These are phyloP conservation scores for Drosophila rellima DNA, from an alignment of 2,888 invertebrate species.

Conservation along the genomic window DNA sequence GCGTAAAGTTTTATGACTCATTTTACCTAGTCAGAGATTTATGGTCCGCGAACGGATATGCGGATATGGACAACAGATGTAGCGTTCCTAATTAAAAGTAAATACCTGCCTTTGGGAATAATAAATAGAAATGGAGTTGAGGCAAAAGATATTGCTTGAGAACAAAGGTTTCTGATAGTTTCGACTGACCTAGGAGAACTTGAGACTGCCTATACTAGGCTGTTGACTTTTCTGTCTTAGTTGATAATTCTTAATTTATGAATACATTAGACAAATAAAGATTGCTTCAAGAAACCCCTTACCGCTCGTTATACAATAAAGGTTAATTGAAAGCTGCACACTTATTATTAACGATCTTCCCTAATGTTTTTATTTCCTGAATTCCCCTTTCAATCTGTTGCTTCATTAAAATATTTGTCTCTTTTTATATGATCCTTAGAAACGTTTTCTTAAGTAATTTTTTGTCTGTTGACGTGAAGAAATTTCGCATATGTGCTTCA, in stretches of 20 bases:
- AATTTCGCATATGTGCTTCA: constrained; percentile 41
- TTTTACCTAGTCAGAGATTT: constrained; percentile 29
- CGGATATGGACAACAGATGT: constrained; percentile 24
- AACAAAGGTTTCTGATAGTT: not conserved
- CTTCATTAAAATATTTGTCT: constrained; percentile 1
- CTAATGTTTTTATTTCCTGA: constrained; percentile 2
- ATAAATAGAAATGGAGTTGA: not conserved
- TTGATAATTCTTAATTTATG: not conserved
- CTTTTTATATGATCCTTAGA: constrained; percentile 6
- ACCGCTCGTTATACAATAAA: too few relatives aligned
- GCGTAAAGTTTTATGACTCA: constrained; percentile 68
- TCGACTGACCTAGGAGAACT: not conserved
- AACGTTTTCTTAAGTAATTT: not conserved
- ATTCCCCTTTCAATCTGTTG: not conserved
- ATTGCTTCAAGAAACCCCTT: not conserved
- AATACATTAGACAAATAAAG: not conserved
- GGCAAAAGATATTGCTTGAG: not conserved
- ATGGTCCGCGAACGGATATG: constrained; percentile 8
- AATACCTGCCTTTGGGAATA: not conserved
- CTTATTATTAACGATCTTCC: not conserved
- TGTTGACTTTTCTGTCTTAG: not conserved
- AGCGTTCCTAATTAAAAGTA: constrained; percentile 24
- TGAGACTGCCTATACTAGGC: not conserved
- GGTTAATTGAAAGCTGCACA: not conserved
- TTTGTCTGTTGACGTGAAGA: not conserved